Percentiles rank a stretch among this genome's conserved stretches.
Evolutionary conservation across 2,113 vertebrate species (phyloP).

Genomic region (Gymnorhina tibicen): DNA sequence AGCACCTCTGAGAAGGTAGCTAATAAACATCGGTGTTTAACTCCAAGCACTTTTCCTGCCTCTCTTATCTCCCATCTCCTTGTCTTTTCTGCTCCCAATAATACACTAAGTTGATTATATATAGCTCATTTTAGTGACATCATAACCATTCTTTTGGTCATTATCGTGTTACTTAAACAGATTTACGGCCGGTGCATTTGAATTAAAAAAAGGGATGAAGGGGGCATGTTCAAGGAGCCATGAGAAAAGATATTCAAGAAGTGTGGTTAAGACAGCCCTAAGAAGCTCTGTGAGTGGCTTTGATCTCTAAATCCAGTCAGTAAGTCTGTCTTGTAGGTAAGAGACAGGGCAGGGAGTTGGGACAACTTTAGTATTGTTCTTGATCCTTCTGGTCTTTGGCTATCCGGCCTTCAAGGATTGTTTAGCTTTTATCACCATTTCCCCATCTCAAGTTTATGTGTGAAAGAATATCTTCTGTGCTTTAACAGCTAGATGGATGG

Average conservation of each 20-base stretch:
- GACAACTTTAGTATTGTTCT: not conserved
- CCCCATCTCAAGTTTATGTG: not conserved
- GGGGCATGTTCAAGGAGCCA: not conserved
- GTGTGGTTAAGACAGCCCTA: not conserved
- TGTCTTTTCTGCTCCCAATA: slow-evolving; percentile 15
- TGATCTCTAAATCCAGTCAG: not conserved
- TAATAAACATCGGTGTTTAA: slow-evolving; percentile 41
- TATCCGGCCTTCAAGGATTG: not conserved
- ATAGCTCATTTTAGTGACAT: slow-evolving; percentile 59
- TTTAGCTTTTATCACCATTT: not conserved
- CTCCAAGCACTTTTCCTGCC: not conserved
- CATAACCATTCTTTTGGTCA: slow-evolving; percentile 44
- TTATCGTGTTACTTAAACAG: slow-evolving; percentile 58
- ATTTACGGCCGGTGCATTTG: not conserved
- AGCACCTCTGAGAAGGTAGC: not conserved
- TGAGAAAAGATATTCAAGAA: not conserved
- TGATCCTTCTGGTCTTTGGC: not conserved
- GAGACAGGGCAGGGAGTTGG: not conserved
- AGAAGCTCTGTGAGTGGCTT: not conserved
- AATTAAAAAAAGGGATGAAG: slow-evolving; percentile 5
- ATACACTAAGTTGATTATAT: slow-evolving; percentile 39
- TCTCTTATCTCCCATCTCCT: slow-evolving; percentile 2
- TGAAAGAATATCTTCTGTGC: not conserved
- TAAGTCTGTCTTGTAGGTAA: not conserved
- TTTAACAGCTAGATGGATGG: not conserved